Percentiles rank a stretch among this genome's conserved stretches.
Conservation (phyloP, 2,888 invertebrate species). For the Dicyrtomina minuta region DNA sequence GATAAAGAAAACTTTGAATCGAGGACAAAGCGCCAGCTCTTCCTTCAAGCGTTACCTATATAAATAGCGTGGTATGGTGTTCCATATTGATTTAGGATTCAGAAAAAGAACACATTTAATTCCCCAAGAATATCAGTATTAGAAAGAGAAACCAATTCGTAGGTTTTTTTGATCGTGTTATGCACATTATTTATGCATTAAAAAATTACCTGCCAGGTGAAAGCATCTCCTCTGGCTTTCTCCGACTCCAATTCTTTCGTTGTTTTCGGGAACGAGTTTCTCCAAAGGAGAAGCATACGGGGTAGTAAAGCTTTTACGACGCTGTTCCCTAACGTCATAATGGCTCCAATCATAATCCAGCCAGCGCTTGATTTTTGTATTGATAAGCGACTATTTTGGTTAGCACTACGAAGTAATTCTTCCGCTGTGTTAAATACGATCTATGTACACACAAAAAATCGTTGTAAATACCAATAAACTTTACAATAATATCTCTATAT, state of each 20-base stretch:
- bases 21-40: slow-evolving; percentile 94
- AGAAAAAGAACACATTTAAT: not conserved
- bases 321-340: slow-evolving; percentile 73
- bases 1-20: slow-evolving; percentile 86
- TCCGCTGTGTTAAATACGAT: slow-evolving; percentile 94
- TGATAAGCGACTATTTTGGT: slow-evolving; percentile 92
- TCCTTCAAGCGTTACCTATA: slow-evolving; percentile 85
- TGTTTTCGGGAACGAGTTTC: slow-evolving; percentile 95
- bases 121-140: not conserved
- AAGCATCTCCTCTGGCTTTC: slow-evolving; percentile 91
- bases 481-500: not conserved
- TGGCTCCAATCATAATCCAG: slow-evolving; percentile 94
- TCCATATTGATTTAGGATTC: not conserved
- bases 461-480: not conserved
- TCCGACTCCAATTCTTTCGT: slow-evolving; percentile 96
- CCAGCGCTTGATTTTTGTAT: slow-evolving; percentile 94
- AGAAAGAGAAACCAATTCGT: no score
- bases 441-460: slow-evolving; percentile 56
- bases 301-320: slow-evolving; percentile 90
- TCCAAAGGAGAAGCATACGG: slow-evolving; percentile 91
- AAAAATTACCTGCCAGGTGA: slow-evolving; percentile 88
- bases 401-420: slow-evolving; percentile 90
- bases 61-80: slow-evolving; percentile 19
- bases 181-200: not conserved
- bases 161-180: not conserved